These are phyloP conservation scores for Caenorhabditis sinica DNA, from an alignment of 2,888 invertebrate species.

Conservation along the genomic window DNA sequence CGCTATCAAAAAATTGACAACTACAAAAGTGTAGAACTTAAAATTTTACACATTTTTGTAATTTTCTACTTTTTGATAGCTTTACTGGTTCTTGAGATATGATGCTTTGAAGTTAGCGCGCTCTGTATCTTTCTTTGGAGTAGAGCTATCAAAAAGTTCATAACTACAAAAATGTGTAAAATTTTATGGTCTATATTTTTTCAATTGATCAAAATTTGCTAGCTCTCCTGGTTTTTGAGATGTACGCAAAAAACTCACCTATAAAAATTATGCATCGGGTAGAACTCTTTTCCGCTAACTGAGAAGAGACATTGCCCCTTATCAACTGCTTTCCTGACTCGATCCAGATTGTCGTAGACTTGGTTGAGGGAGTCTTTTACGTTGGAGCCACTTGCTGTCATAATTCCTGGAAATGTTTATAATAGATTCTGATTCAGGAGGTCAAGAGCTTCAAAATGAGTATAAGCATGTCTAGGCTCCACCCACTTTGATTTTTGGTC, in stretches of 20 bases:
- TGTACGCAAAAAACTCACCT: constrained; percentile 87
- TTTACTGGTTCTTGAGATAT: not conserved
- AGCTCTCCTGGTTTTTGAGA: not conserved
- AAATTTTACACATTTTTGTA: not conserved
- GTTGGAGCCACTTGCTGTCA: constrained; percentile 82
- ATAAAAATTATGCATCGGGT: constrained; percentile 99
- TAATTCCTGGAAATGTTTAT: constrained; percentile 85
- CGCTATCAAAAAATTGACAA: not conserved
- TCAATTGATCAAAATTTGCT: too few species aligned
- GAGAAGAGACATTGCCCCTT: constrained; percentile 99
- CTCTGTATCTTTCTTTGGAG: too few species aligned
- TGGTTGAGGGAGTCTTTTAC: constrained; percentile 88
- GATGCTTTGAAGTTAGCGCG: too few species aligned
- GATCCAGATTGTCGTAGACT: constrained; percentile 97
- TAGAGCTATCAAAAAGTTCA: too few species aligned
- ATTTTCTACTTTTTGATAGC: too few species aligned
- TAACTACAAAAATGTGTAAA: too few species aligned
- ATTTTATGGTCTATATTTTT: too few species aligned
- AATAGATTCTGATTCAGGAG: not conserved
- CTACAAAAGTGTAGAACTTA: too few species aligned
- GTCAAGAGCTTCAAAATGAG: not conserved
- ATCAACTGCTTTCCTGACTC: constrained; percentile 97
- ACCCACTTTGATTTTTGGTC: not conserved
- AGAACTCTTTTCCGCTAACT: constrained; percentile 98
- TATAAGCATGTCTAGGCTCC: not conserved